These are phyloP conservation scores for Tricholaema leucomelas DNA, from an alignment of 2,113 vertebrate species.

Conservation along the genomic window DNA sequence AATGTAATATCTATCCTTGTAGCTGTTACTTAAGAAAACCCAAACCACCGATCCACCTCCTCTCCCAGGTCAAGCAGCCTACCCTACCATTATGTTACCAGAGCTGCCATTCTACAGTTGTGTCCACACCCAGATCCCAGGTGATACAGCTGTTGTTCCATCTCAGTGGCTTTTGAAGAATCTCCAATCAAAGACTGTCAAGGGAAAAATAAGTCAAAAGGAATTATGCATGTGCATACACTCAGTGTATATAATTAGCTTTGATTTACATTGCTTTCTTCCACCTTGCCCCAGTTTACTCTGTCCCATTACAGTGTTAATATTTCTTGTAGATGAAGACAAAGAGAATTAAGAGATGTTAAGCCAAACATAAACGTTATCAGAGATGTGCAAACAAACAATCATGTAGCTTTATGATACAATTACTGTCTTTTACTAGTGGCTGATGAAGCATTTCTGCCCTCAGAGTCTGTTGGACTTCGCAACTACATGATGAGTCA, in stretches of 20 bases:
- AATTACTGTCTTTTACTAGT: neutral
- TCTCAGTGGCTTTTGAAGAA: neutral
- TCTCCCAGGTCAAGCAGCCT: neutral
- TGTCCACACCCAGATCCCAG: neutral
- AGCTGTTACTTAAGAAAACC: neutral
- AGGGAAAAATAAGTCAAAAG: neutral
- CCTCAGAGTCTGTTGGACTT: neutral
- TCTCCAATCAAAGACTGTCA: neutral
- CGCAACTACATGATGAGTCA: neutral
- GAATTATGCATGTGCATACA: neutral
- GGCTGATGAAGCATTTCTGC: neutral
- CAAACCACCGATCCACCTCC: neutral
- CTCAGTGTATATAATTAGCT: neutral
- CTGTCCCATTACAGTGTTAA: neutral
- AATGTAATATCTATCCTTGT: neutral
- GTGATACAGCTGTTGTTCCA: neutral
- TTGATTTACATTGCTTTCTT: neutral
- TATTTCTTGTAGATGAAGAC: neutral
- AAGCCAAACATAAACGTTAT: neutral
- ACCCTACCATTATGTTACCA: rapidly evolving
- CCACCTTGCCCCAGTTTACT: neutral
- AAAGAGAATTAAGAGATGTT: neutral
- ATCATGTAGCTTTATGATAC: neutral
- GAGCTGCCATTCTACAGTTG: neutral
- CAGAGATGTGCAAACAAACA: neutral